Conservation (phyloP, 2,888 invertebrate genomes). For the Lochmaea capreae region DNA sequence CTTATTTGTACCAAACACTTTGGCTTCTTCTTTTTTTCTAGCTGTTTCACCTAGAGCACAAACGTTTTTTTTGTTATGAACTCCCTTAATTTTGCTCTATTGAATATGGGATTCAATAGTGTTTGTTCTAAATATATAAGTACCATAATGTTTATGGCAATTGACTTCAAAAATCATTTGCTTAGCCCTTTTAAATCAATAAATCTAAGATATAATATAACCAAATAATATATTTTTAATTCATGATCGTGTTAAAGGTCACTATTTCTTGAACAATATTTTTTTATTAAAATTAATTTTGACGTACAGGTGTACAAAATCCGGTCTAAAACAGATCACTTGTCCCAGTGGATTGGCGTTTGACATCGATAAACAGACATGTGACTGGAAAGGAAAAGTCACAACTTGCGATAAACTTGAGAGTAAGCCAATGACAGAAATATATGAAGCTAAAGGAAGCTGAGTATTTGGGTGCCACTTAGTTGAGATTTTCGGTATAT, state of each 20-base stretch:
- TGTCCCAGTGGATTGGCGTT: conserved; percentile 97
- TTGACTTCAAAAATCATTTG: too few species aligned
- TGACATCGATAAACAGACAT: conserved; percentile 98
- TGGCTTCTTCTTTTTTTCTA: too few species aligned
- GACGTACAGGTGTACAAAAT: conserved; percentile 87
- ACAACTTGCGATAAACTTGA: conserved; percentile 95
- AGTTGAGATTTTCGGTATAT: conserved; percentile 39
- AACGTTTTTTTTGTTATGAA: too few species aligned
- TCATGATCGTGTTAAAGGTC: conserved; percentile 45
- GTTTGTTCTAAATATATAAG: too few species aligned
- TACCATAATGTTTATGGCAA: too few species aligned
- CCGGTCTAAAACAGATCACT: conserved; percentile 96
- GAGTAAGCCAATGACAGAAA: conserved; percentile 77
- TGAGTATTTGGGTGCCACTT: conserved; percentile 48
- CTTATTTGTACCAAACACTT: too few species aligned
- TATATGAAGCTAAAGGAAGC: conserved; percentile 36
- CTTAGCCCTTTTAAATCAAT: too few species aligned
- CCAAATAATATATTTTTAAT: too few species aligned
- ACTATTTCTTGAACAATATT: conserved; percentile 59
- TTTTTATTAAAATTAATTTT: conserved; percentile 48
- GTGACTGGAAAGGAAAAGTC: conserved; percentile 99
- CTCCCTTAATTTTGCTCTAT: too few species aligned
- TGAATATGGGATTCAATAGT: too few species aligned
- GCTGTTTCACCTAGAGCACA: too few species aligned
- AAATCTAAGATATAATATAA: too few species aligned